phyloP scores from a whole-genome alignment of 2,797 vertebrate genomes.

The Acanthurus tractus region DNA sequence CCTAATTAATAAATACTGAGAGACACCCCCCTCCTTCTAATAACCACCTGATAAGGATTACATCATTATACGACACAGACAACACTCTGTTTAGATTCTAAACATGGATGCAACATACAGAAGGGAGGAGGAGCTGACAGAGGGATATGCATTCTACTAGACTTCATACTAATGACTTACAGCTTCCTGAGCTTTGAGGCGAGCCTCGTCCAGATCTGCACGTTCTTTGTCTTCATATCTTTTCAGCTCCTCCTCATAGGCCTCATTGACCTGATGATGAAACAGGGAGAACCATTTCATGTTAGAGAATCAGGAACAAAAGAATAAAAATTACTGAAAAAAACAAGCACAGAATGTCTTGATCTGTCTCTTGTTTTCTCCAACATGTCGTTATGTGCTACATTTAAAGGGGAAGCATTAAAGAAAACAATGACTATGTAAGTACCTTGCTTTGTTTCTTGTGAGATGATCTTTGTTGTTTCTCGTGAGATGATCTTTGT shows the following conservation, averaged over 20 bases:
- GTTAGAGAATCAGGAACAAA: background rate
- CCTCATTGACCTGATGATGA: slow-evolving; percentile 80
- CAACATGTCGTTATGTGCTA: background rate
- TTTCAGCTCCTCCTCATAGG: slow-evolving; percentile 88
- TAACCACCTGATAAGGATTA: background rate
- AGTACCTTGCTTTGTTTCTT: slow-evolving; percentile 65
- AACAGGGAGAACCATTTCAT: slow-evolving; percentile 1
- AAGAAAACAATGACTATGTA: background rate
- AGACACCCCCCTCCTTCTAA: background rate
- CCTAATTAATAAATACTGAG: too few species aligned
- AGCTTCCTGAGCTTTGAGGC: slow-evolving; percentile 81
- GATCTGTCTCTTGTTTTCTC: background rate
- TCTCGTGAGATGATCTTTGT: slow-evolving; percentile 66
- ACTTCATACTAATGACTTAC: slow-evolving; percentile 72
- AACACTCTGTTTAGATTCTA: background rate
- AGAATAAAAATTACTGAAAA: background rate
- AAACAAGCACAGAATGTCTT: background rate
- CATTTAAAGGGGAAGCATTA: background rate
- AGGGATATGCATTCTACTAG: background rate
- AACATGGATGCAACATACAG: background rate
- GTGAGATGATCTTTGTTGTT: slow-evolving; percentile 68
- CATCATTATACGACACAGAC: background rate
- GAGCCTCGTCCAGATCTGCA: slow-evolving; percentile 79
- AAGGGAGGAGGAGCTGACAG: background rate
- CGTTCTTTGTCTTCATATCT: slow-evolving; percentile 84